phyloP scores from a whole-genome alignment of 2,113 vertebrate species.

The Ranitomeya imitator region DNA sequence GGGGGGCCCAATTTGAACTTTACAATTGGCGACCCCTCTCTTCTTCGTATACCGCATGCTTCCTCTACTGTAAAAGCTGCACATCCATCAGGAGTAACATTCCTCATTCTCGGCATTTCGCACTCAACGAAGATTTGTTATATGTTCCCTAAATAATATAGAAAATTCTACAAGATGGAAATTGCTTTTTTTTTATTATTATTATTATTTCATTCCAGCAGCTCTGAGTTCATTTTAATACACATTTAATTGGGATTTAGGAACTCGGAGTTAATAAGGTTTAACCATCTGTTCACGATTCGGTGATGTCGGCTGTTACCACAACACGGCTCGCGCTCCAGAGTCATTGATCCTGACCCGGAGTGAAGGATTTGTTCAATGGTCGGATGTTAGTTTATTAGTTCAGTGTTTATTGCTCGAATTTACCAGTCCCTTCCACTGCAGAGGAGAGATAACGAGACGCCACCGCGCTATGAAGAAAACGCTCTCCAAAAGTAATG shows the following conservation, averaged over 20 bases:
- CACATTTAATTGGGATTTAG: slow-evolving; percentile 5
- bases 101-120: not conserved
- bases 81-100: not conserved
- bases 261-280: slow-evolving; percentile 4
- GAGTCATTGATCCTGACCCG: not conserved
- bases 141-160: not conserved
- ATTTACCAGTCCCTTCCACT: not conserved
- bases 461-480: not conserved
- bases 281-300: slow-evolving; percentile 9
- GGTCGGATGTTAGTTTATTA: not conserved
- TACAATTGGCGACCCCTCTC: not conserved
- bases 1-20: not conserved
- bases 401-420: not conserved
- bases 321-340: not conserved
- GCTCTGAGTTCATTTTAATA: not conserved
- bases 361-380: not conserved
- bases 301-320: slow-evolving; percentile 8
- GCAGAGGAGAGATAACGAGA: not conserved
- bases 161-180: slow-evolving; percentile 7
- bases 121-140: not conserved
- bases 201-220: not conserved
- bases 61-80: too few relatives aligned
- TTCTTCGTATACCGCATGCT: not conserved
- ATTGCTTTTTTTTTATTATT: not conserved
- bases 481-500: not conserved